Percentiles rank a stretch among this genome's conserved stretches.
phyloP scores from a whole-genome alignment of 2,113 vertebrate genomes.

The Oriolus oriolus region DNA sequence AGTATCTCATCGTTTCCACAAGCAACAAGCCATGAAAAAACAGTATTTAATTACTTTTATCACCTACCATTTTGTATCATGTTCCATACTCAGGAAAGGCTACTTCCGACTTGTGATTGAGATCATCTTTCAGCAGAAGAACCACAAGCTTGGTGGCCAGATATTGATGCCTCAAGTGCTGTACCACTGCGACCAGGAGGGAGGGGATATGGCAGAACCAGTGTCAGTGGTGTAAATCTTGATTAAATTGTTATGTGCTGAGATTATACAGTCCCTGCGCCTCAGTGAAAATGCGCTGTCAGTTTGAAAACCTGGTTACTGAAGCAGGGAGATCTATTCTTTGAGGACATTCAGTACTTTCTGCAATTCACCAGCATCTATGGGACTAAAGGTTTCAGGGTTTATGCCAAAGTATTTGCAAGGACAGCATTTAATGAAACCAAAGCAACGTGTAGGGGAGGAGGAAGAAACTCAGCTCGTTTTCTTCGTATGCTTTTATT shows the following conservation, averaged over 20 bases:
- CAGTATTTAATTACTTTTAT: neutral
- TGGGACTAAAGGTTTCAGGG: neutral
- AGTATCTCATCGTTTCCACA: neutral
- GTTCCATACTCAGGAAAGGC: neutral
- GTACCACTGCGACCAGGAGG: neutral
- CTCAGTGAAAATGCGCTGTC: neutral
- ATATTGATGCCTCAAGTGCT: neutral
- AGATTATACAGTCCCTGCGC: neutral
- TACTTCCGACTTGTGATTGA: neutral
- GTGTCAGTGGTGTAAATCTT: neutral
- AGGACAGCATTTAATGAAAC: slow-evolving; percentile 9
- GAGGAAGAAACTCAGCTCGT: slow-evolving; percentile 19
- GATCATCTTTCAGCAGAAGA: neutral
- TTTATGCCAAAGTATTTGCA: neutral
- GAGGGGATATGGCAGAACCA: neutral
- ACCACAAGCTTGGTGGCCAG: neutral
- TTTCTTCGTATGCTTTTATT: slow-evolving; percentile 52
- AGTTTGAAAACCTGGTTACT: neutral
- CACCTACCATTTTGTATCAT: neutral
- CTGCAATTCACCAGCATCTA: neutral
- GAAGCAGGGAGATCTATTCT: neutral
- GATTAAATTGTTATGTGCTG: neutral
- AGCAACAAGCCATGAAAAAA: neutral
- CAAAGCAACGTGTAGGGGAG: neutral
- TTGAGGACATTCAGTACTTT: neutral